These are phyloP conservation scores for Ceyx cyanopectus DNA, from an alignment of 2,113 vertebrate species.

Conservation along the genomic window DNA sequence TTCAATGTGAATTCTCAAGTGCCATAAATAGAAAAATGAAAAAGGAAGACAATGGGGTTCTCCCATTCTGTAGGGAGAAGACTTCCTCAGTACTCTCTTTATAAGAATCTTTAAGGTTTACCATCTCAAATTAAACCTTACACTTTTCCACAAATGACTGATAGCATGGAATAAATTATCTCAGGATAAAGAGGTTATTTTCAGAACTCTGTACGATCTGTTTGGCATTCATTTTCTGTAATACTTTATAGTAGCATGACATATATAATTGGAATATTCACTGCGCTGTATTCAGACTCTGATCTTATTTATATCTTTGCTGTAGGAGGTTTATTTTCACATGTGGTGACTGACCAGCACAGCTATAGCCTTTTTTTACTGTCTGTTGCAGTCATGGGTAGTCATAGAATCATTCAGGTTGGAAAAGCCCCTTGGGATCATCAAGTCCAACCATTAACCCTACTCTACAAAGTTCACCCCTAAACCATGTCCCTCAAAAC, in stretches of 20 bases:
- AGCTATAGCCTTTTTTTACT: not conserved
- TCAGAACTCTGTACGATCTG: not conserved
- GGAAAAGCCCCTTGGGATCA: no score
- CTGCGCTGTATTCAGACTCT: not conserved
- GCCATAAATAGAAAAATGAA: not conserved
- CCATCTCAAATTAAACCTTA: not conserved
- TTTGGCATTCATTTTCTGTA: not conserved
- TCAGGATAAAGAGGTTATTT: conserved; percentile 9
- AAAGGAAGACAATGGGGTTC: not conserved
- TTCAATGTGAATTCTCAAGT: not conserved
- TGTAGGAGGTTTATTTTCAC: not conserved
- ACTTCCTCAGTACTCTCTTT: not conserved
- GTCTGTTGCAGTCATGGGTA: not conserved
- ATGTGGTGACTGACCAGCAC: not conserved
- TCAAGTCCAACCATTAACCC: no score
- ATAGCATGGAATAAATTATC: not conserved
- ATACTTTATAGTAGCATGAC: not conserved
- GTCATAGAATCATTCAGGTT: no score
- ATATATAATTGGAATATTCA: not conserved
- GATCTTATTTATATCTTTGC: not conserved
- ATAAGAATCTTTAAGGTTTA: not conserved
- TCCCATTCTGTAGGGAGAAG: not conserved
- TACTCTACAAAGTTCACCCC: no score
- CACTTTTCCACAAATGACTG: not conserved
- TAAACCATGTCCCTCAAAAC: no score